phyloP scores from a whole-genome alignment of 2,113 vertebrate genomes.

The Psettodes erumei region DNA sequence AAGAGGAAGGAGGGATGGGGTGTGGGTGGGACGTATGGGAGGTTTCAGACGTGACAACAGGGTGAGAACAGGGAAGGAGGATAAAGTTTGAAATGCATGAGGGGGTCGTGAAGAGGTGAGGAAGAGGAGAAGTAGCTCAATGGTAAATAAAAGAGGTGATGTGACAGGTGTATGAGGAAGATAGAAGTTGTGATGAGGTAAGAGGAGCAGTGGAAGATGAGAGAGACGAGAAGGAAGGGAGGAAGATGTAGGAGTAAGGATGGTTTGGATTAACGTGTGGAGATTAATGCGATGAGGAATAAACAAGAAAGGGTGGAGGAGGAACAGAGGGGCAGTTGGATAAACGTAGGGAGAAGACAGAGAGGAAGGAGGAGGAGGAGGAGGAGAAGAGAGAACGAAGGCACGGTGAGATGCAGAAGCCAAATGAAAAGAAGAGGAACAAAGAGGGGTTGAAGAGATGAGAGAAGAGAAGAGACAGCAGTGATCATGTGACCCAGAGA shows the following conservation, averaged over 20 bases:
- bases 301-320: constrained; percentile 6
- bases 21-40: constrained; percentile 4
- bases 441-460: constrained; percentile 58
- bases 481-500: constrained; percentile 55
- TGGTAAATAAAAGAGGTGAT: not conserved
- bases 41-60: not conserved
- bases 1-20: constrained; percentile 23
- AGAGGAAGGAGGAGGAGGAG: constrained; percentile 11
- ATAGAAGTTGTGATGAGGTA: not conserved
- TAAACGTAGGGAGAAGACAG: constrained; percentile 3
- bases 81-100: not conserved
- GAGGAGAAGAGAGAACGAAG: constrained; percentile 49
- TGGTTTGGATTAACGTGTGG: not conserved
- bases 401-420: constrained; percentile 65
- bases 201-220: not conserved
- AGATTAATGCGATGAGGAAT: not conserved
- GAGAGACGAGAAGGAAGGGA: not conserved
- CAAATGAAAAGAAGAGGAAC: constrained; percentile 35
- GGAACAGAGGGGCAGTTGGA: constrained; percentile 6
- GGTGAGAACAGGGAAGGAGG: not conserved
- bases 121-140: not conserved
- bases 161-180: not conserved
- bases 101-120: constrained; percentile 2
- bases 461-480: constrained; percentile 68
- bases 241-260: not conserved